A percentile compares a stretch with the other conserved stretches of the same genome.
Evolutionary conservation across 2,888 invertebrate species (phyloP).

Genomic region (Diplazon laetatorius): DNA sequence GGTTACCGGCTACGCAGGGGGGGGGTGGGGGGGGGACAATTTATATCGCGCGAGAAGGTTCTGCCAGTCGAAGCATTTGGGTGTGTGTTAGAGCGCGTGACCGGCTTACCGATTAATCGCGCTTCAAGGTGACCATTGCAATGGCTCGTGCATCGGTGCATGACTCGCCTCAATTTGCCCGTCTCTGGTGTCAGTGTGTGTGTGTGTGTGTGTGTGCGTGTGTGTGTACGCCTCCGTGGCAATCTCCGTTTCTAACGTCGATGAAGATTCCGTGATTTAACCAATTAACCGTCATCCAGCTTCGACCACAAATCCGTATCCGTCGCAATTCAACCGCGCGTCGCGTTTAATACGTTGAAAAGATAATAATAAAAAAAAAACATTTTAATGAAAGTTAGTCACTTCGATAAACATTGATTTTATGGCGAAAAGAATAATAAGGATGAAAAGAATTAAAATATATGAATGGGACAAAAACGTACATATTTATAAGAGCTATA

Average conservation of each 20-base stretch:
- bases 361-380: no score
- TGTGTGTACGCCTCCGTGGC: conserved; percentile 14
- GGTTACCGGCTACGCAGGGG: neutral
- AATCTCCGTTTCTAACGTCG: conserved; percentile 37
- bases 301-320: conserved; percentile 5
- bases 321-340: neutral
- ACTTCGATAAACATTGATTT: no score
- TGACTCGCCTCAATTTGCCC: conserved; percentile 62
- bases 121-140: conserved; percentile 70
- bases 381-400: no score
- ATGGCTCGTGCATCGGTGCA: conserved; percentile 71
- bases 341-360: neutral
- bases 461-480: no score
- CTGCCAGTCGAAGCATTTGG: conserved; percentile 46
- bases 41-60: conserved; percentile 63
- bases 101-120: conserved; percentile 66
- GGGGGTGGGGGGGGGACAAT: no score
- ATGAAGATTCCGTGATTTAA: conserved; percentile 52
- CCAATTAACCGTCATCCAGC: conserved; percentile 6
- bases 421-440: no score
- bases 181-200: conserved; percentile 55
- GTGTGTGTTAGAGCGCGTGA: conserved; percentile 52
- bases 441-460: no score
- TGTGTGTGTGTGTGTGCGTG: conserved; percentile 28
- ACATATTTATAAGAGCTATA: no score